These are phyloP conservation scores for Balaeniceps rex DNA, from an alignment of 2,113 vertebrate species.

Conservation along the genomic window DNA sequence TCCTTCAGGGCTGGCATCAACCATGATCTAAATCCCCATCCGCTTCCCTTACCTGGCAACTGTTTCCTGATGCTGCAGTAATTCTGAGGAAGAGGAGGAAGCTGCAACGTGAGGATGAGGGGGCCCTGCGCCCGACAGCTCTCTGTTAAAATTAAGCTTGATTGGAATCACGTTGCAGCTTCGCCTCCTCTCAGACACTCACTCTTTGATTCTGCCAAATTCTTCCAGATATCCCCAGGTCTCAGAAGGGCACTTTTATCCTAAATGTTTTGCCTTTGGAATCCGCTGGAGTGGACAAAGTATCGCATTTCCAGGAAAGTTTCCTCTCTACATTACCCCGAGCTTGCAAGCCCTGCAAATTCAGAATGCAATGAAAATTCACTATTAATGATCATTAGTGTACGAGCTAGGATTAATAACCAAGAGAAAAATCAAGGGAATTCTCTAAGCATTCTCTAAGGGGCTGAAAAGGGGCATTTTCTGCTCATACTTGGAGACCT, in stretches of 20 bases:
- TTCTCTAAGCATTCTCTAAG: neutral
- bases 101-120: neutral
- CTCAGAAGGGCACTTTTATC: neutral
- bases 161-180: neutral
- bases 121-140: neutral
- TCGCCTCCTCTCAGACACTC: neutral
- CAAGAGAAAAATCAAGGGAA: neutral
- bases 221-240: fast-evolving
- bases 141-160: neutral
- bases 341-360: neutral
- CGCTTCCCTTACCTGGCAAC: neutral
- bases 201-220: neutral
- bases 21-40: neutral
- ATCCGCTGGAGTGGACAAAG: neutral
- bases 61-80: neutral
- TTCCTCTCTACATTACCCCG: neutral
- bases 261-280: neutral
- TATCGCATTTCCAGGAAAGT: too few species aligned
- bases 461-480: neutral
- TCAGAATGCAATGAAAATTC: neutral
- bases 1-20: neutral
- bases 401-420: neutral
- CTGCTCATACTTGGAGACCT: neutral
- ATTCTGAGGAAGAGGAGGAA: neutral
- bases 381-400: too few species aligned